Conservation (phyloP, 2,797 vertebrate genomes). For the Monodelphis domestica region DNA sequence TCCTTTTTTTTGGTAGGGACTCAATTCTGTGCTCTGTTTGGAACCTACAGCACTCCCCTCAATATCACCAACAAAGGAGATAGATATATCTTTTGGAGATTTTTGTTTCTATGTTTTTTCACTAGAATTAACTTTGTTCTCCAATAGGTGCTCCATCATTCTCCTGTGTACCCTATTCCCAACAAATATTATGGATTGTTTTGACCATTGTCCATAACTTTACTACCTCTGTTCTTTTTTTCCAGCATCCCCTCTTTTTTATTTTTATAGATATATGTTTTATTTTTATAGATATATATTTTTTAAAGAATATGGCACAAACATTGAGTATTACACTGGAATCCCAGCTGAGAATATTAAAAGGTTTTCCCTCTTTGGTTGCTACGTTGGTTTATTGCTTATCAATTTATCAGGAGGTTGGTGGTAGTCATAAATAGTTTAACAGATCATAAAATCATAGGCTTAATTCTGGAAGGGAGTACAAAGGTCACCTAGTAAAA, state of each 20-base stretch:
- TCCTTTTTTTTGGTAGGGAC: background rate
- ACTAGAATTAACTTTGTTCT: background rate
- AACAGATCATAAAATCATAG: background rate
- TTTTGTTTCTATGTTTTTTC: background rate
- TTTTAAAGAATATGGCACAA: background rate
- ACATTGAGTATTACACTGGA: background rate
- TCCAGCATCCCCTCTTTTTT: background rate
- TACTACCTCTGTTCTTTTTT: background rate
- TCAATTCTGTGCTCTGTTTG: background rate
- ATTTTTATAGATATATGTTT: too few relatives aligned
- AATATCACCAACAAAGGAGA: background rate
- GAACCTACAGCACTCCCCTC: background rate
- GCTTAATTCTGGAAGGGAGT: background rate
- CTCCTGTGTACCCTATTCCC: background rate
- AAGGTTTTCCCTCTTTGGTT: background rate
- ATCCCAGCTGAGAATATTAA: background rate
- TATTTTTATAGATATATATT: too few relatives aligned
- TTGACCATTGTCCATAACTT: background rate
- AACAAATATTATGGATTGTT: background rate
- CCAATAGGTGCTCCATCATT: background rate
- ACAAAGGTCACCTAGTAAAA: background rate
- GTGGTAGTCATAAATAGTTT: background rate
- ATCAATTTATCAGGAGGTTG: too few relatives aligned
- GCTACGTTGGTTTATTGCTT: background rate
- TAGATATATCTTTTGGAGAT: background rate